Base-by-base conservation (phyloP, 2,888 invertebrate genomes). In the Phyllotreta cruciferae region DNA sequence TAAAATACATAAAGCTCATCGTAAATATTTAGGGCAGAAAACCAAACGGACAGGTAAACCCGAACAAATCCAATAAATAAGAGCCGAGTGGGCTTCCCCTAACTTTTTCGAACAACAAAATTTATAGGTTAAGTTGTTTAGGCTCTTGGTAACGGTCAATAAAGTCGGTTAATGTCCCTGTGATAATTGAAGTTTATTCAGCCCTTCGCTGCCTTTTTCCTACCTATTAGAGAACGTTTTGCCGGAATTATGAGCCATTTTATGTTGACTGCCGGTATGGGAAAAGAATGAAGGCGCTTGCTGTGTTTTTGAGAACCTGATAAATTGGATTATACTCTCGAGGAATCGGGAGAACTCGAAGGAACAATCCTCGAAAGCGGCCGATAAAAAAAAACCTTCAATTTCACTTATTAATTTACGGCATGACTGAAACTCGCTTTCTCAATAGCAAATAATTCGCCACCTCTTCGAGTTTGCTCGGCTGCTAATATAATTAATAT, bases 141-240 rank as follows among this genome's bases (percentile, higher is more conserved):
- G 53, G 53, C 39, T 14, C 39, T 53, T n/a, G 8, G 53, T 39
- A 53, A 53, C 53, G 39, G 53, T 39, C 53, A 53, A 53, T 53
- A 53, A 53, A 53, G 39, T 53, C 39, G 14, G 53, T 53, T 53
- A 38, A 53, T 13, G 53, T 39, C 13, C 38, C 39, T 38, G 38
- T n/a, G 11, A 53, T 53, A 53, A 53, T 39, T 53, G 53, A 38
- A 39, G 37, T 53, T 53, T 53, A 53, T 53, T 53, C 39, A 53
- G 49, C n/a, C 35, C 35, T 49, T 49, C 49, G 7, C 6, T 44
- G 9, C 10, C 49, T 11, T 49, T 49, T 49, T 49, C 10, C 6
- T 49, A 49, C 49, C 49, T 53, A 53, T 53, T 53, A 39, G 38
- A 10, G 41, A 49, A 49, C 49, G 49, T 49, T 49, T 49, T 49